Evolutionary conservation across 2,888 invertebrate species (phyloP).

Genomic region (Thumatha senex): DNA sequence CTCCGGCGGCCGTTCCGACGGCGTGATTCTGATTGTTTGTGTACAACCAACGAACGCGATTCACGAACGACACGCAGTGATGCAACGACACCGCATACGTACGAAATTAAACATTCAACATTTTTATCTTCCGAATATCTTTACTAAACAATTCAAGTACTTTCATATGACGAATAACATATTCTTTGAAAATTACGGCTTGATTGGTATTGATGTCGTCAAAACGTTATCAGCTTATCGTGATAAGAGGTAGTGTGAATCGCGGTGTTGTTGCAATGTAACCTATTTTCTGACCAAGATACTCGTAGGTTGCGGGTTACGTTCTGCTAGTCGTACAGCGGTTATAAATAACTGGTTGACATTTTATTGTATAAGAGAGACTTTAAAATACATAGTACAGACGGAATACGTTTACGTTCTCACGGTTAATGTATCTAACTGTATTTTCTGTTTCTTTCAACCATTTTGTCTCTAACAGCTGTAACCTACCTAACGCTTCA

Average conservation of each 20-base stretch:
- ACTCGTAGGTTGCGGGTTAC: conserved; percentile 45
- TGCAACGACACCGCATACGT: conserved; percentile 59
- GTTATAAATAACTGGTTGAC: conserved; percentile 62
- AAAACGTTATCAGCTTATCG: conserved; percentile 65
- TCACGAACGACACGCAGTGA: conserved; percentile 47
- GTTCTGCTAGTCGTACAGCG: conserved; percentile 41
- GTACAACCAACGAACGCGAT: conserved; percentile 39
- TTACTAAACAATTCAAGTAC: conserved; percentile 32
- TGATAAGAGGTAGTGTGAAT: conserved; percentile 48
- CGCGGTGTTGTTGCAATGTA: conserved; percentile 53
- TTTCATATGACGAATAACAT: conserved; percentile 32
- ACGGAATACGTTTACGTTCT: conserved; percentile 2
- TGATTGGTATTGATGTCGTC: conserved; percentile 42
- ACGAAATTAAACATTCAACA: conserved; percentile 72
- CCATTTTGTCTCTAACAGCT: neutral
- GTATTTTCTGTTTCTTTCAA: neutral
- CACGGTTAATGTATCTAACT: conserved; percentile 11
- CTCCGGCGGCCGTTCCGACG: conserved; percentile 63
- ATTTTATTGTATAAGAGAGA: conserved; percentile 40
- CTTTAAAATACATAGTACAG: neutral
- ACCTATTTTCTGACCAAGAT: conserved; percentile 61
- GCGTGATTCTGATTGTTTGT: conserved; percentile 71
- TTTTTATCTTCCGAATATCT: conserved; percentile 52
- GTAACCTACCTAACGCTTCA: neutral
- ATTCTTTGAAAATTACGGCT: conserved; percentile 49